Base-by-base conservation (phyloP, 2,888 invertebrate genomes). In the Eupithecia exiguata region DNA sequence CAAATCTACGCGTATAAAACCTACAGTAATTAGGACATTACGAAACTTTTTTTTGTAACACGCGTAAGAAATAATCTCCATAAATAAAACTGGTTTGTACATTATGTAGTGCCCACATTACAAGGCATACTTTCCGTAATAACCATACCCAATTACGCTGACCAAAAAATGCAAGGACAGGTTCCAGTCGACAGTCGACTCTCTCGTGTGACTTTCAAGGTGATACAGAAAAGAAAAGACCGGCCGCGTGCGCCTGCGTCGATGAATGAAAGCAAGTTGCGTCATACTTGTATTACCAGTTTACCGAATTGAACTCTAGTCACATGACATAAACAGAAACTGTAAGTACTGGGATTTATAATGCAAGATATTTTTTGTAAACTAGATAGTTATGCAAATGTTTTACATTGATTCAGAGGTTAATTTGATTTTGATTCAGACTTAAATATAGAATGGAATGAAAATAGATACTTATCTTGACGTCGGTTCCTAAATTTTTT, bases 211-310 rank as follows among this genome's bases (percentile, higher is more conserved):
- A 61, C 67, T 63, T 35, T 61, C 73, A 74, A 76, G 78, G 76
- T 70, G 49, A 70, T 66, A 69, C 35, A 72, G 61, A 74, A 74
- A 67, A 67, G 67, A 66, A 38, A 40, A 30, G 61, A 35, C 70
- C 71, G 69, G 30, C 70, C 71, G 61, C 63, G 16, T 70, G 72
- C 67, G 66, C 67, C 18, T 53, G 68, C 68, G 43, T 16, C 69
- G 53, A 25, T 74, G 58, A 77, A 78, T 78, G 77, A 78, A 79
- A 79, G 78, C 76, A 74, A 69, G 68, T 79, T 78, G 71, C 74
- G 75, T 70, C 77, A 79, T 63, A 25, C 58, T 25, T 58, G 58
- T 25, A 25, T 58, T 46, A 70, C 62, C 25, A 4, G 25, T 36
- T 70, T 65, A 53, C 43, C 40, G 67, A 61, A 68, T 53, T 69